Evolutionary conservation across 2,113 vertebrate species (phyloP), one percentile per base, ranked within the genome.

Genomic region (Thalassarche chlororhynchos): DNA sequence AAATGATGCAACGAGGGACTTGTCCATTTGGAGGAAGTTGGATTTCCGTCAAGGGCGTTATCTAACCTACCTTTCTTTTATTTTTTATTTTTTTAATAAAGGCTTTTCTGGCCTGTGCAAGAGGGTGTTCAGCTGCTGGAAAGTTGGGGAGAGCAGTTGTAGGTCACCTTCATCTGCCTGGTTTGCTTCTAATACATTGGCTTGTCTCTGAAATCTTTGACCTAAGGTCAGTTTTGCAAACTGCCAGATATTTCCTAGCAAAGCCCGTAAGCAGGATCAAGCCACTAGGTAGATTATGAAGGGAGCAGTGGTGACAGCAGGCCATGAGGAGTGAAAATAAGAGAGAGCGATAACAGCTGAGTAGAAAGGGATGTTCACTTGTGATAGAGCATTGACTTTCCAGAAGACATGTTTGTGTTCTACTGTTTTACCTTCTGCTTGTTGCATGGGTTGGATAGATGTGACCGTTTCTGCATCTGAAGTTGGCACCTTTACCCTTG

Each of bases 1-100:
- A 98, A 98, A 96, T 98, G 96, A 96, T 95, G 97, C 96, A 97
- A 95, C 23, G 36, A 96, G 92, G 84, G 94, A 90, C 95, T 96
- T 93, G 93, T 93, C 90, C 96, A 57, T 47, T 93, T 89, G 96
- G 86, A 97, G 97, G 97, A 98, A 97, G 96, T 86, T 95, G 95
- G 93, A 75, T 97, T 98, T 98, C 97, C 84, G 78, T 79, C n/a
- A 8, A 13, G 94, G 90, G 70, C 1, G 10, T 94, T 95, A 90
- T 92, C 94, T 94, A 21, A 90, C 71, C 70, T 75, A 71, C 52
- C 86, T 96, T 82, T 47, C 15, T 23, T 36, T 60, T 52, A 2
- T 40, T 23, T 29, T 40, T 24, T 46, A 42, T 69, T 75, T 49
- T 57, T 84, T 71, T 17, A 46, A 40, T 76, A 5, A 66, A 84